Base-by-base conservation (phyloP, 2,797 vertebrate genomes). In the Enteromius treurensis region DNA sequence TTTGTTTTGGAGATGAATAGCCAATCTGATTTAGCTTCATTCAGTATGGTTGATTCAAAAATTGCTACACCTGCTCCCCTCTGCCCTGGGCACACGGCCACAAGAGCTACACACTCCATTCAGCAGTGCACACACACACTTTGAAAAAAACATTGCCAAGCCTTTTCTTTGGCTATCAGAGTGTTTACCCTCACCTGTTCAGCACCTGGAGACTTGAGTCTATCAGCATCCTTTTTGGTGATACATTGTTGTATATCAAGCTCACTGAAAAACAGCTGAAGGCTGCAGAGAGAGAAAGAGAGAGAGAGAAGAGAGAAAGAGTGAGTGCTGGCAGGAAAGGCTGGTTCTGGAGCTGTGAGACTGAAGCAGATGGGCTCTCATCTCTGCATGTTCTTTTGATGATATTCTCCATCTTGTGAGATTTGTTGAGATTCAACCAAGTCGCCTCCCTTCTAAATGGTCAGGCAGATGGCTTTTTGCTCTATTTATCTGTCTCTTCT, bases 381-480 rank as follows among this genome's bases (percentile, higher is more conserved):
- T 82, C 74, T 82, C 68, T 78, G 45, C 70, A 58, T 79, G 67
- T 79, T 77, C 32, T 71, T 79, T 82, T 82, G 75, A 69, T 64
- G 65, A 82, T 79, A 64, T 64, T 85, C 34, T 60, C 78, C 83
- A 85, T 81, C 79, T 85, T 81, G 79, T 74, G 42, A 67, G 64
- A 78, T 78, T 78, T 78, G 75, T 71, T 70, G 75, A 78, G 49
- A 83, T 69, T 68, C 37, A 77, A 83, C 81, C 64, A 77, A 83
- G 75, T 42, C 23, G 6, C 14, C 51, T 71, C 19, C 51, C 26
- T 78, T 45, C 81, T 83, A 78, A 83, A 77, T 29, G 75, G 40
- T 69, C 11, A 70, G 26, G 29, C 81, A 83, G 81, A 83, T 83
- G 81, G 74, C 79, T 90, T 89, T 77, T 88, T 90, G 87, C 67